Conservation (phyloP, 2,888 invertebrate species). For the Amphiduros pacificus region DNA sequence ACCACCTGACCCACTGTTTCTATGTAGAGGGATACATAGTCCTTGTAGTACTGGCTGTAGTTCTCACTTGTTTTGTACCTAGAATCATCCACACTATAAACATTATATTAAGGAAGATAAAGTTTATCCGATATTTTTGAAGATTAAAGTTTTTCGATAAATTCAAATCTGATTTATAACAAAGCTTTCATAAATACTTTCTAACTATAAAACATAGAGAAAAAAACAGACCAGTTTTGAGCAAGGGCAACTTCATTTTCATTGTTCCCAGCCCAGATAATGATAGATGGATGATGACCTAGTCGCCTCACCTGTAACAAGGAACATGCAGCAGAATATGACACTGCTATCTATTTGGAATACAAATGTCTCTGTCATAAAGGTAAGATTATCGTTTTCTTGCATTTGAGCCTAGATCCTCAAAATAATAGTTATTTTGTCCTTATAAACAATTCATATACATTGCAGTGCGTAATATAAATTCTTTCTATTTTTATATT, state of each 20-base stretch:
- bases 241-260: conserved; percentile 91
- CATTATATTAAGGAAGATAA: no score
- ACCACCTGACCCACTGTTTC: conserved; percentile 73
- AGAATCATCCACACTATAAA: no score
- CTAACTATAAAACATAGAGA: neutral
- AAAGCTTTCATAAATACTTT: neutral
- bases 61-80: conserved; percentile 16
- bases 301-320: conserved; percentile 67
- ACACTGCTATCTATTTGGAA: no score
- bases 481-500: no score
- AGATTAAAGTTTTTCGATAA: neutral
- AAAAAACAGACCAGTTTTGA: conserved; percentile 70
- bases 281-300: conserved; percentile 83
- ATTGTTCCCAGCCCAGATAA: conserved; percentile 92
- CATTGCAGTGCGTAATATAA: no score
- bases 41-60: conserved; percentile 57
- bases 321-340: no score
- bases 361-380: no score
- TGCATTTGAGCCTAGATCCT: no score
- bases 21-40: conserved; percentile 83
- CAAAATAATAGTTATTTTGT: no score
- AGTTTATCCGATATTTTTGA: no score
- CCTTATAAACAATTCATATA: no score
- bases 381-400: no score
- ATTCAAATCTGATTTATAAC: neutral